Percentiles rank a stretch among this genome's conserved stretches.
These are phyloP conservation scores for Halictus ligatus DNA, from an alignment of 2,888 invertebrate genomes.

Conservation along the genomic window DNA sequence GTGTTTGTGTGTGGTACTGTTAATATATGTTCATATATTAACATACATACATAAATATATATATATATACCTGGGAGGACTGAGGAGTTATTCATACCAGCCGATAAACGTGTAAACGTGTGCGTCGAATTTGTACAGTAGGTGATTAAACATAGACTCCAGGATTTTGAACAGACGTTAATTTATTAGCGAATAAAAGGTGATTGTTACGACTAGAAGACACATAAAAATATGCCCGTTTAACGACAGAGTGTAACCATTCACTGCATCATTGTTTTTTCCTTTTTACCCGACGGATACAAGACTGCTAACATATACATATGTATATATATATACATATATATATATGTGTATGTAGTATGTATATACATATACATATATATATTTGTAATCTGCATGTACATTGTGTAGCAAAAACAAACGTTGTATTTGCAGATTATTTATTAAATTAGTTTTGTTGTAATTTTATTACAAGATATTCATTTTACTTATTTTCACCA, in stretches of 20 bases:
- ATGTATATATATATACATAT: background rate
- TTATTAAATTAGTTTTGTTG: conserved; percentile 75
- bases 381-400: conserved; percentile 63
- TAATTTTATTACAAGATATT: conserved; percentile 80
- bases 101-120: conserved; percentile 67
- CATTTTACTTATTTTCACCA: conserved; percentile 70
- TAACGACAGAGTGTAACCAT: conserved; percentile 44
- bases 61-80: conserved; percentile 26
- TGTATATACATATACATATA: background rate
- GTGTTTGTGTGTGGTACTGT: conserved; percentile 27
- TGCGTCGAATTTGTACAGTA: conserved; percentile 79
- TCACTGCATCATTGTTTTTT: conserved; percentile 44
- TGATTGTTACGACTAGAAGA: conserved; percentile 71
- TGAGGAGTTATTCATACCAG: conserved; percentile 57
- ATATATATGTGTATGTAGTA: background rate
- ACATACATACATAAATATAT: conserved; percentile 10
- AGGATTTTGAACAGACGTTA: conserved; percentile 75
- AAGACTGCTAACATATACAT: conserved; percentile 55
- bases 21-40: conserved; percentile 23
- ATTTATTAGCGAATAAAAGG: conserved; percentile 81
- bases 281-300: conserved; percentile 57
- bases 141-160: conserved; percentile 70
- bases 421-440: conserved; percentile 67
- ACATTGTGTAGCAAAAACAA: conserved; percentile 61
- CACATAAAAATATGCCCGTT: conserved; percentile 58